phyloP scores from a whole-genome alignment of 2,797 vertebrate species.

The Euthynnus affinis region DNA sequence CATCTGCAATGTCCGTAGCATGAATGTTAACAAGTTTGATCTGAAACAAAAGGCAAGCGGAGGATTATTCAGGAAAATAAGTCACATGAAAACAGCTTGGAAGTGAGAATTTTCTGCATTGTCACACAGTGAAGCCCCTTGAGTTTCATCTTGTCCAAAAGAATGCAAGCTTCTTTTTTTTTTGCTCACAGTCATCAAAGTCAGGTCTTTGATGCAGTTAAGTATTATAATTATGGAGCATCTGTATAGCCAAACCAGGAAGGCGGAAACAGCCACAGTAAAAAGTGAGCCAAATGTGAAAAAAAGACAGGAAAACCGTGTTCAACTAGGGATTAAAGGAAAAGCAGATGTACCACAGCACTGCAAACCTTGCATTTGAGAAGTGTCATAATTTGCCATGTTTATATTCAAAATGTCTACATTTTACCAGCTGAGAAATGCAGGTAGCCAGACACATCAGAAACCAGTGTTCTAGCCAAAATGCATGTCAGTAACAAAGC shows the following conservation, averaged over 20 bases:
- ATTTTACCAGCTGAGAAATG: conserved; percentile 23
- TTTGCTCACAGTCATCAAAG: conserved; percentile 64
- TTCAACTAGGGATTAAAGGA: conserved; percentile 19
- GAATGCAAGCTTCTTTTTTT: conserved; percentile 29
- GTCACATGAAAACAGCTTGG: background rate
- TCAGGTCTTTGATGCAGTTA: conserved; percentile 66
- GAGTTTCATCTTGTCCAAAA: conserved; percentile 17
- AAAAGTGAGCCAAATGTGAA: conserved; percentile 38
- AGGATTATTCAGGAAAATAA: conserved; percentile 41
- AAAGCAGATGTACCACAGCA: conserved; percentile 51
- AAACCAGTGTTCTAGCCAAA: conserved; percentile 43
- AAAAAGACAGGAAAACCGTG: conserved; percentile 18
- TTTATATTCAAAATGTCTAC: conserved; percentile 28
- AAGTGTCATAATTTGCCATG: conserved; percentile 27
- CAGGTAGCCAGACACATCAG: conserved; percentile 24
- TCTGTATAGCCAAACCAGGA: conserved; percentile 53
- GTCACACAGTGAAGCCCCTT: background rate
- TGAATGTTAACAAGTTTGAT: conserved; percentile 99
- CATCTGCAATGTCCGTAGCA: conserved; percentile 97
- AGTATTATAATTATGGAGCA: conserved; percentile 23
- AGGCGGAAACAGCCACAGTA: conserved; percentile 63
- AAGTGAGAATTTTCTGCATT: conserved; percentile 7
- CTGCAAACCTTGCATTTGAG: conserved; percentile 45
- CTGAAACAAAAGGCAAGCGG: conserved; percentile 80
- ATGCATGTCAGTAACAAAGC: conserved; percentile 52